These are phyloP conservation scores for Lapara coniferarum DNA, from an alignment of 2,888 invertebrate species.

Conservation along the genomic window DNA sequence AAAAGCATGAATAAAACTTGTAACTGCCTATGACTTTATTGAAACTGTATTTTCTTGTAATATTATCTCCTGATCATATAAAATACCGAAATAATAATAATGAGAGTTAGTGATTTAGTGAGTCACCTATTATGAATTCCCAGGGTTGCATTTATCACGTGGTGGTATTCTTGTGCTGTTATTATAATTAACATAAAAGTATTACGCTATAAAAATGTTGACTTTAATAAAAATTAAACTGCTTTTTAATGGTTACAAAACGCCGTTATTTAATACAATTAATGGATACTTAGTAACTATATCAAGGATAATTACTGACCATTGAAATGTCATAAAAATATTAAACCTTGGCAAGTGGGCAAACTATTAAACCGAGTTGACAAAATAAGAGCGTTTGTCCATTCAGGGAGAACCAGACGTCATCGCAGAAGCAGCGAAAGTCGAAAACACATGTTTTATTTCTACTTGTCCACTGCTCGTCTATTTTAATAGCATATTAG, in stretches of 20 bases:
- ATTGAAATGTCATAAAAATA: conserved; percentile 3
- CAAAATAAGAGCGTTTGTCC: no score
- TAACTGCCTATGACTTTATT: neutral
- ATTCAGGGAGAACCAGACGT: no score
- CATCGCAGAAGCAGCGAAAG: no score
- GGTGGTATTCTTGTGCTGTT: neutral
- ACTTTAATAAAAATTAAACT: neutral
- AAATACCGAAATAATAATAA: no score
- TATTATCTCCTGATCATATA: no score
- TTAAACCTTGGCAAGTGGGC: neutral
- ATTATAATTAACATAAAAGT: neutral
- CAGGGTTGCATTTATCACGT: neutral
- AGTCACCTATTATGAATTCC: no score
- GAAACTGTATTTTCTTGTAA: no score
- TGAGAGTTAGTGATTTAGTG: no score
- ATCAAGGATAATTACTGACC: conserved; percentile 4
- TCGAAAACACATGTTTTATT: no score
- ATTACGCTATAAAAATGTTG: neutral
- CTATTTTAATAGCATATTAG: no score
- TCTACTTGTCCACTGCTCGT: no score
- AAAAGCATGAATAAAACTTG: neutral
- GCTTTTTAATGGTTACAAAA: neutral
- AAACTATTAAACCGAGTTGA: neutral
- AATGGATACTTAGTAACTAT: neutral
- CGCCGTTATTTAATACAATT: neutral